Percentiles rank a stretch among this genome's conserved stretches.
Evolutionary conservation across 2,113 vertebrate species (phyloP).

Genomic region (Ammospiza nelsoni): DNA sequence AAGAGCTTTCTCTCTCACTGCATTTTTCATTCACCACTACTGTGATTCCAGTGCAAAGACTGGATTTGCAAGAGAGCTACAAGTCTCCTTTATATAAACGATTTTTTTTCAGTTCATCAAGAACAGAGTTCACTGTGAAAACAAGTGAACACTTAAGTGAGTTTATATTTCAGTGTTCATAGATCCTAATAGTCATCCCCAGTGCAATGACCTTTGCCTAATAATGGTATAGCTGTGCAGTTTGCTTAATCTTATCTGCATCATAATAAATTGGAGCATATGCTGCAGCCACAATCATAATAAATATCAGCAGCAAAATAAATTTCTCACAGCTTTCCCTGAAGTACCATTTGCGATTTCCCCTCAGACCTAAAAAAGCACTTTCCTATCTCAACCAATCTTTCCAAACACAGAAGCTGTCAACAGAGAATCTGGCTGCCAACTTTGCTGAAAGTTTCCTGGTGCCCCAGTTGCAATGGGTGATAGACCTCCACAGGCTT

Average conservation of each 20-base stretch:
- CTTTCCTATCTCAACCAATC: background rate
- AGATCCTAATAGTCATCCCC: background rate
- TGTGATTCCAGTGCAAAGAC: background rate
- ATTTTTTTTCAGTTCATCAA: background rate
- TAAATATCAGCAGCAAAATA: background rate
- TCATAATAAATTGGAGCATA: background rate
- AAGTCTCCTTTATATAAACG: background rate
- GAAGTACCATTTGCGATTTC: background rate
- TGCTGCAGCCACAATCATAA: background rate
- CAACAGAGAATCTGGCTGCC: background rate
- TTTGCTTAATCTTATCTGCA: background rate
- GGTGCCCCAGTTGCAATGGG: slow-evolving; percentile 11
- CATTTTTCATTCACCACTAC: background rate
- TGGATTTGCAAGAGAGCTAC: background rate
- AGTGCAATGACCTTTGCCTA: background rate
- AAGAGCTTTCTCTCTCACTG: background rate
- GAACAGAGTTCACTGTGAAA: background rate
- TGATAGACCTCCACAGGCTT: slow-evolving; percentile 19
- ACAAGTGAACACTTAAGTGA: background rate
- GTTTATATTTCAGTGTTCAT: background rate
- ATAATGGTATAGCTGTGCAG: background rate
- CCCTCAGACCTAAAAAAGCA: background rate
- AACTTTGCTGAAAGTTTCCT: background rate
- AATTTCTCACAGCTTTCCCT: background rate
- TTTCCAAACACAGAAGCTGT: background rate